Evolutionary conservation across 2,888 invertebrate genomes (phyloP).

Genomic region (Cheilosia urbana): DNA sequence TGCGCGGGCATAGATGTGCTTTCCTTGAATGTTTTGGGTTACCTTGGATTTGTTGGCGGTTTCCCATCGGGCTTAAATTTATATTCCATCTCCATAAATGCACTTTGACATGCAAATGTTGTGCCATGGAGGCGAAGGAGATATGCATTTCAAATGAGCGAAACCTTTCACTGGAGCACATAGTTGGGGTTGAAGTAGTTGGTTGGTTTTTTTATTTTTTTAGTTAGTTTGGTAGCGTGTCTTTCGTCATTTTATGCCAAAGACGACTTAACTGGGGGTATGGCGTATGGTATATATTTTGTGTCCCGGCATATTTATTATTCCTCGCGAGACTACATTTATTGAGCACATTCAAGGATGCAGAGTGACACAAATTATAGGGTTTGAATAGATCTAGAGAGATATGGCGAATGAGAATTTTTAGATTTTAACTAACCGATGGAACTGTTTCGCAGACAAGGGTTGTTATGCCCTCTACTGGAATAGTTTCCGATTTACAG

Average conservation of each 20-base stretch:
- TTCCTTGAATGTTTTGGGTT: slow-evolving; percentile 22
- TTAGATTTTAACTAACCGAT: too few species aligned
- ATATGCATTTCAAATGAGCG: slow-evolving; percentile 56
- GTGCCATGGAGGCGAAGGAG: slow-evolving; percentile 7
- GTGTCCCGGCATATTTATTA: slow-evolving; percentile 11
- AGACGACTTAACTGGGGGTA: not conserved
- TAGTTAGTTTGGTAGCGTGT: slow-evolving; percentile 41
- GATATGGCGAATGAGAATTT: too few species aligned
- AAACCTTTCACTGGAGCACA: slow-evolving; percentile 12
- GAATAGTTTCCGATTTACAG: too few species aligned
- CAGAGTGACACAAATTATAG: not conserved
- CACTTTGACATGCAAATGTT: slow-evolving; percentile 72
- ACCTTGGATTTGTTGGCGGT: slow-evolving; percentile 13
- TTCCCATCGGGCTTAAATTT: slow-evolving; percentile 32
- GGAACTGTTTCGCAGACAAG: too few species aligned
- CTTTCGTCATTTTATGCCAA: slow-evolving; percentile 28
- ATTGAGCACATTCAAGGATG: not conserved
- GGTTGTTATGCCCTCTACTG: too few species aligned
- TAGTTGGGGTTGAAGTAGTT: slow-evolving; percentile 1
- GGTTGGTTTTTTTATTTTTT: not conserved
- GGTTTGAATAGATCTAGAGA: not conserved
- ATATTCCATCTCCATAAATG: slow-evolving; percentile 71
- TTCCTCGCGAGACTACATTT: not conserved
- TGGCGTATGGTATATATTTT: slow-evolving; percentile 12
- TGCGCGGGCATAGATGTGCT: not conserved